Base-by-base conservation (phyloP, 1,140 invertebrate species). In the Melipona quadrifasciata region DNA sequence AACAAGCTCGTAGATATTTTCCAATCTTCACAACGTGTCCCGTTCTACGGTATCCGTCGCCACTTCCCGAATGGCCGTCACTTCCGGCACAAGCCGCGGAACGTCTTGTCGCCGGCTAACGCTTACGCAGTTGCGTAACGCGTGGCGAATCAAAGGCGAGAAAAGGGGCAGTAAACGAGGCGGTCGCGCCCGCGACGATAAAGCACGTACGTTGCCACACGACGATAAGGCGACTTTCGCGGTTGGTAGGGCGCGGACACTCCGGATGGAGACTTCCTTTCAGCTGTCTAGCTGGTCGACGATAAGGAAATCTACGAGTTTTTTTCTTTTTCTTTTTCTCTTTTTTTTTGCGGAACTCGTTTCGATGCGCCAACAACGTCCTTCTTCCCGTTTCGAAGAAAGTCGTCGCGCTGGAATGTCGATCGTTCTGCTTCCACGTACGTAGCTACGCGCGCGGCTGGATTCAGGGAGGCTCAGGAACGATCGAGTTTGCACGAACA, bases 251-350 rank as follows among this genome's bases (percentile, higher is more conserved):
- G 84, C 84, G 58, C 77, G 65, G 68, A 82, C 85, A 79, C 78
- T 89, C 85, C 87, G 82, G 91, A 92, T 91, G 90, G 79, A 53
- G 77, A 91, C 90, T 91, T 91, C 91, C 91, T 91, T 78, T 74
- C 88, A 91, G 88, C 87, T 89, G 86, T 88, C 80, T 86, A 83
- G 65, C 70, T 80, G 78, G 64, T 39, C 53, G 68, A 70, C 84
- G 90, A 91, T 91, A 91, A 89, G 86, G 75, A 82, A 90, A 90
- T 86, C 86, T 86, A 90, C 86, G 31, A 88, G 80, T 83, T 82
- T 88, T 39, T 39, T 47, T 6, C 8, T 47, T 6, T 47, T 47
- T 6, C 8, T 47, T 47, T 47, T 8, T 47, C 8, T 6, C 8
- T 47, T 47, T 47, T 47, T 39, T 39, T 39, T 39, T 47, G 10